Percentiles rank a stretch among this genome's conserved stretches.
These are phyloP conservation scores for Caenorhabditis japonica DNA, from an alignment of 2,888 invertebrate species.

Conservation along the genomic window DNA sequence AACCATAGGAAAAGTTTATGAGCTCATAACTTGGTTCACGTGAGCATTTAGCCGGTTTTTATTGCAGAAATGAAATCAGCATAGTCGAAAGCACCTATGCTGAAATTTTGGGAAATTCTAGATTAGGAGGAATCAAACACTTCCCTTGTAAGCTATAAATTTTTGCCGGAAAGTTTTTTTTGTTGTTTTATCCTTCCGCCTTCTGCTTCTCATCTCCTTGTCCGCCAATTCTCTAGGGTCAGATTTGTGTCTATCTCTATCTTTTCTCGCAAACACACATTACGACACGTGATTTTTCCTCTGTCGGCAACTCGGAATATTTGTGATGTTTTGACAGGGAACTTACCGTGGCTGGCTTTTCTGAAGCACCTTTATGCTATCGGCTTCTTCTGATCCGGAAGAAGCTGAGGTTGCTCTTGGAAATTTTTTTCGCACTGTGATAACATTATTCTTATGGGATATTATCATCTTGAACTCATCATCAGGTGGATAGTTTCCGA, in stretches of 20 bases:
- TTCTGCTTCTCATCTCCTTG: constrained; percentile 35
- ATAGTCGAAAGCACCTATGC: too few relatives aligned
- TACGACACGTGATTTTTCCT: constrained; percentile 23
- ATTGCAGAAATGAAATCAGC: too few relatives aligned
- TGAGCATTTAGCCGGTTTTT: too few relatives aligned
- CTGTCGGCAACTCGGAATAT: too few relatives aligned
- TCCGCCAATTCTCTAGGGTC: constrained; percentile 28
- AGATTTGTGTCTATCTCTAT: constrained; percentile 10
- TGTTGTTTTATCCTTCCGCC: constrained; percentile 6
- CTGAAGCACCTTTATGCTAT: constrained; percentile 37
- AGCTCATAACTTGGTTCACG: too few relatives aligned
- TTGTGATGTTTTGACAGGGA: too few relatives aligned
- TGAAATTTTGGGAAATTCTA: too few relatives aligned
- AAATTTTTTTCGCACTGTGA: constrained; percentile 46
- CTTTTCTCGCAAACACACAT: constrained; percentile 11
- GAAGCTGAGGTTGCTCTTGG: constrained; percentile 2
- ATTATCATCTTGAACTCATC: constrained; percentile 50
- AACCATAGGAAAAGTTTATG: too few relatives aligned
- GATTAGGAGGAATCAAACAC: too few relatives aligned
- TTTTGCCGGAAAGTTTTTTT: too few relatives aligned
- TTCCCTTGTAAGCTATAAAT: too few relatives aligned
- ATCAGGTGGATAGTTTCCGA: constrained; percentile 50
- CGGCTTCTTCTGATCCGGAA: constrained; percentile 6
- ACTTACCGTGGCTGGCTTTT: constrained; percentile 42
- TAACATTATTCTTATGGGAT: constrained; percentile 39